phyloP scores from a whole-genome alignment of 2,113 vertebrate genomes.

The Brachionichthys hirsutus region DNA sequence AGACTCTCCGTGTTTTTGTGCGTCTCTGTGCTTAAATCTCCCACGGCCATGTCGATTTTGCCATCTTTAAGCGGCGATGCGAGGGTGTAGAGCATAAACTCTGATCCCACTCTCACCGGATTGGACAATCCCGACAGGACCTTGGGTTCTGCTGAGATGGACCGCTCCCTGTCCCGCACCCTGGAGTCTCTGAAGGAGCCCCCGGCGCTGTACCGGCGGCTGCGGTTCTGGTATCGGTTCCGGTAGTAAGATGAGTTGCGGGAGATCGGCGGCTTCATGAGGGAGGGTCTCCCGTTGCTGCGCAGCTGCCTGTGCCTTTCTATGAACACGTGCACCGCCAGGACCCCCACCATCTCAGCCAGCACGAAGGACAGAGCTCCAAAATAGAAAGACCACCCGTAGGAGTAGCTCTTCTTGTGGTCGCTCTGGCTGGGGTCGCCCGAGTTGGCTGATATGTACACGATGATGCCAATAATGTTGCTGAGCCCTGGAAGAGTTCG shows the following conservation, averaged over 20 bases:
- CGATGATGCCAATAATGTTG: slow-evolving; percentile 98
- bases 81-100: slow-evolving; percentile 66
- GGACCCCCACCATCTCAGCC: slow-evolving; percentile 94
- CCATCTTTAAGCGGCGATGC: slow-evolving; percentile 45
- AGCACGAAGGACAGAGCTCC: slow-evolving; percentile 97
- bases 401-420: slow-evolving; percentile 98
- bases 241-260: slow-evolving; percentile 63
- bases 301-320: slow-evolving; percentile 91
- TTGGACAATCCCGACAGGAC: slow-evolving; percentile 35
- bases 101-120: slow-evolving; percentile 34
- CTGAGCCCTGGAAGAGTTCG: slow-evolving; percentile 82
- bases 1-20: slow-evolving; percentile 49
- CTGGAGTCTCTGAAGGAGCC: slow-evolving; percentile 46
- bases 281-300: slow-evolving; percentile 67
- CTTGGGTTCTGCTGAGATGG: slow-evolving; percentile 49
- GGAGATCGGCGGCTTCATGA: slow-evolving; percentile 56
- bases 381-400: slow-evolving; percentile 99
- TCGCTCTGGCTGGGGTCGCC: slow-evolving; percentile 95
- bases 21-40: slow-evolving; percentile 25
- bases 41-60: slow-evolving; percentile 35
- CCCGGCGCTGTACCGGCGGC: slow-evolving; percentile 26
- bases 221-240: slow-evolving; percentile 63
- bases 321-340: slow-evolving; percentile 96
- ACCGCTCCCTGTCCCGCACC: slow-evolving; percentile 44
- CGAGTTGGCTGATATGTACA: slow-evolving; percentile 96